Percentiles rank a stretch among this genome's conserved stretches.
These are phyloP conservation scores for Typhlomys cinereus DNA, from an alignment of 2,113 vertebrate genomes.

Conservation along the genomic window DNA sequence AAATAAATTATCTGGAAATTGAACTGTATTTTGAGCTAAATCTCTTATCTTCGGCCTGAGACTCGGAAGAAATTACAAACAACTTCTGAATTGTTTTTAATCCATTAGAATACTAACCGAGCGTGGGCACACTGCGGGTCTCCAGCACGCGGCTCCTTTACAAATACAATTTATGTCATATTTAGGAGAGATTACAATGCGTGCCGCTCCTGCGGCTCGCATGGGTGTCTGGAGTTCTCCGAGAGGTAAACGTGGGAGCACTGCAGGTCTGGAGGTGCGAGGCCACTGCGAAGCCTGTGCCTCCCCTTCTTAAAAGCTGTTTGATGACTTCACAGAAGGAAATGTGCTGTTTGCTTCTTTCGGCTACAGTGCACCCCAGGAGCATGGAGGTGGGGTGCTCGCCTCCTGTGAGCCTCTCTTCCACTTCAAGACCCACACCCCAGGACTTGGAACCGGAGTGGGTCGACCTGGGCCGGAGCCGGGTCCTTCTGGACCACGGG, in stretches of 20 bases:
- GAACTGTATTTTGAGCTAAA: neutral
- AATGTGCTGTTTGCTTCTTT: neutral
- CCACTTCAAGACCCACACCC: fast-evolving
- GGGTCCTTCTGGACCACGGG: neutral
- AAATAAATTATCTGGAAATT: neutral
- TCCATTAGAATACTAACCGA: conserved; percentile 60
- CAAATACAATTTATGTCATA: conserved; percentile 56
- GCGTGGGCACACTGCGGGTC: neutral
- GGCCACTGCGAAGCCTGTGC: too few species aligned
- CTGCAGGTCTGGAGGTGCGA: neutral
- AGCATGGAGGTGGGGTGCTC: fast-evolving
- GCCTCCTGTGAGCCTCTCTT: fast-evolving
- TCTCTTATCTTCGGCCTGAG: neutral
- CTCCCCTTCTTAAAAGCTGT: neutral
- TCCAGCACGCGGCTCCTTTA: neutral
- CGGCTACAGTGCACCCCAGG: fast-evolving
- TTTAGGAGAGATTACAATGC: conserved; percentile 37
- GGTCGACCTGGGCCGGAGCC: neutral
- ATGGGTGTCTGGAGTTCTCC: neutral
- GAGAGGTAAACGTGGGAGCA: neutral
- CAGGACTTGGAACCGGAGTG: fast-evolving
- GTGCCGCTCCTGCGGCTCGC: neutral
- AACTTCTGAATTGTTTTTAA: conserved; percentile 49
- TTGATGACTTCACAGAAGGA: neutral
- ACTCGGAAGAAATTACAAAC: neutral